Evolutionary conservation across 2,113 vertebrate genomes (phyloP).

Genomic region (Delphinus delphis): DNA sequence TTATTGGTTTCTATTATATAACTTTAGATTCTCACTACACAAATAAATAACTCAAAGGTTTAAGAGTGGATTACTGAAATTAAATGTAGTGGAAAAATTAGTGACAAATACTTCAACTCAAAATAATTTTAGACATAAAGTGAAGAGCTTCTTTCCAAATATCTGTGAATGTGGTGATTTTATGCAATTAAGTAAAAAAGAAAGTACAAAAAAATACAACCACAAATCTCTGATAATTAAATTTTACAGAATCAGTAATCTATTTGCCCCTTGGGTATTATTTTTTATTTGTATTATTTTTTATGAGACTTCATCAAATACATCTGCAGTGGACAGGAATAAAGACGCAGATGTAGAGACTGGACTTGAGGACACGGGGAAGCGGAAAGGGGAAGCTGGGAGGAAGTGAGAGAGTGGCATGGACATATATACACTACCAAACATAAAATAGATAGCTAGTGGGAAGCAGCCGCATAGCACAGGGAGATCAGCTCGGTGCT

Average conservation of each 20-base stretch:
- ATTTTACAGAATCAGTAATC: not conserved
- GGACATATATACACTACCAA: too few relatives aligned
- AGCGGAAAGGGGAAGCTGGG: too few relatives aligned
- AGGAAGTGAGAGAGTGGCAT: too few relatives aligned
- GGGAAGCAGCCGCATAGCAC: too few relatives aligned
- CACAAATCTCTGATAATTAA: not conserved
- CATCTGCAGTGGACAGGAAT: not conserved
- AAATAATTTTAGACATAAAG: not conserved
- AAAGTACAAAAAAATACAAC: not conserved
- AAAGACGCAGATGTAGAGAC: too few relatives aligned
- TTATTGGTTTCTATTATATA: not conserved
- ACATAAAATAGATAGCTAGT: too few relatives aligned
- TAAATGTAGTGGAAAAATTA: not conserved
- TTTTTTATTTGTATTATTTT: conserved; percentile 8
- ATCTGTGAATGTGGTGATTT: not conserved
- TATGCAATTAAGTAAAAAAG: not conserved
- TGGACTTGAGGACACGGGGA: too few relatives aligned
- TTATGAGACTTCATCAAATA: not conserved
- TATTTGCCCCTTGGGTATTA: not conserved
- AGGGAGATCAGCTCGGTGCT: too few relatives aligned
- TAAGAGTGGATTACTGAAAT: not conserved
- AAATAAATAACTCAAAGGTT: not conserved
- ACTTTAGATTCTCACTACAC: not conserved
- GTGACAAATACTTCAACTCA: conserved; percentile 8
- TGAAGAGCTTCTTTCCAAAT: not conserved